Base-by-base conservation (phyloP, 2,888 invertebrate genomes). In the Neoaliturus tenellus region DNA sequence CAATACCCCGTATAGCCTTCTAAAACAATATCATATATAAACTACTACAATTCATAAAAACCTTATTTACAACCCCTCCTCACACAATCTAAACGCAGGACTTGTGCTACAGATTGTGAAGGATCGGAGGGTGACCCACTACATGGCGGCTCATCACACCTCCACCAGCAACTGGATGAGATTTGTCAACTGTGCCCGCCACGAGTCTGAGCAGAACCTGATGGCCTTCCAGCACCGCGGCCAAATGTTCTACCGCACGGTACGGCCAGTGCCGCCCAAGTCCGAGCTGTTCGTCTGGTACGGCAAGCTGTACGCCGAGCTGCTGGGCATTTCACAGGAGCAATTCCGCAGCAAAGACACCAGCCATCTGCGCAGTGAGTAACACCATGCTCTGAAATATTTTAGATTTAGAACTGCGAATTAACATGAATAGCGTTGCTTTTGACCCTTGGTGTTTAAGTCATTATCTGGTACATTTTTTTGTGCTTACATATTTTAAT, bases 201-300 rank as follows among this genome's bases (percentile, higher is more conserved):
- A 87, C 58, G 89, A 90, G 58, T 85, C 86, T 8, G 91, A 91
- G 86, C 91, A 91, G 83, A 91, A 91, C 86, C 87, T 91, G 41
- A 86, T 90, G 28, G 91, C 91, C 0, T 91, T 90, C 86, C 91
- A 92, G 86, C 91, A 89, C 86, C 88, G 89, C 48, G 90, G 90
- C 4, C 86, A 89, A 33, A 90, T 92, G n/a, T 91, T 90, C 86
- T 92, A 91, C 87, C 88, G 89, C 31, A 89, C 89, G 0, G 87
- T 88, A 73, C 87, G 87, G 55, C 87, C 87, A 17, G 89, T 91
- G 31, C 48, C 85, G 39, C 86, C 88, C 8, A 88, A 89, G 12
- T 86, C 87, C 28, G 91, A 91, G 85, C 87, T 91, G 28, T 87
- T 81, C n/a, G 84, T 82, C 1, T 82, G 69, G 69, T 82, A 82